Evolutionary conservation across 2,113 vertebrate genomes (phyloP), one percentile per base, ranked within the genome.

Genomic region (Colistium nudipinnis): DNA sequence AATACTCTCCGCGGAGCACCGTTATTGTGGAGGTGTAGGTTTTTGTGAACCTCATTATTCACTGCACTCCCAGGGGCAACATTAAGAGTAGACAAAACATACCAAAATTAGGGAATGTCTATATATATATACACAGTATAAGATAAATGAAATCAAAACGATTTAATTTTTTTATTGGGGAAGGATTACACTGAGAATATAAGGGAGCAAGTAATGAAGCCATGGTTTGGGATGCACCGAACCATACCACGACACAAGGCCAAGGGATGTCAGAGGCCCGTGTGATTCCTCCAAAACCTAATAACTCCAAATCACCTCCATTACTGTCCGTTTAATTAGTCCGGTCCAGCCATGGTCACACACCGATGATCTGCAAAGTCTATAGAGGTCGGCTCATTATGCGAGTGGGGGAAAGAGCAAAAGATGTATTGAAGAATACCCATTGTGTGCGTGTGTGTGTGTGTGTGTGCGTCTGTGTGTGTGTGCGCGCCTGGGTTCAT

Each of bases 321-420:
- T 89, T 76, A 83, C 53, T 63, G 78, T 73, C 45, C 59, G 68
- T 80, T 88, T 88, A 88, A 89, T 90, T 85, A 87, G 81, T 69
- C 60, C 62, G 39, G 80, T 68, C 22, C 55, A 75, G 70, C 55
- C 4, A 19, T 27, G 74, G 84, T 79, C 78, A 83, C 74, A 81
- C 77, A 66, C 35, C 70, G 79, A 30, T 33, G 60, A 84, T 56
- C 69, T 27, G 10, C 48, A 71, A 47, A 74, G 68, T 66, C 59
- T 57, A 48, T 57, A 74, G 69, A 41, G 25, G 36, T 48, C 71
- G 47, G 16, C 45, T 49, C 36, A 28, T 22, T 43, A 20, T 73
- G 33, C 30, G 49, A 14, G n/a, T 7, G 8, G 24, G 16, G 9
- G 19, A 19, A 67, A 33, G 17, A 72, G 7, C 47, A n/a, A 33